These are phyloP conservation scores for Manis pentadactyla DNA, from an alignment of 2,797 vertebrate species.

Conservation along the genomic window DNA sequence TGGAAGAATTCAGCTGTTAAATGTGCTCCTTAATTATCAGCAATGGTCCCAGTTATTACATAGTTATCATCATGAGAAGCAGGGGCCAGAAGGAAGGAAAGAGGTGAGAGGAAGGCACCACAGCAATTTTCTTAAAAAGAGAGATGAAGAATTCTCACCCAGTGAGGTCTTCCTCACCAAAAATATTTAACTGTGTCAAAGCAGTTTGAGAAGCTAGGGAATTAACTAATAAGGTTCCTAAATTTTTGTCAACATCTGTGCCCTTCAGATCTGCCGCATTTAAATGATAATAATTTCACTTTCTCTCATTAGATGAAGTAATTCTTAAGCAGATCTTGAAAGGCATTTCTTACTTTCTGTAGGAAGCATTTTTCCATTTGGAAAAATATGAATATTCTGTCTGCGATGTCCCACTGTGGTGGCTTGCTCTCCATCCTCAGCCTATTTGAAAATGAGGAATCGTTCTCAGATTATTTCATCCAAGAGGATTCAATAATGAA, in stretches of 20 bases:
- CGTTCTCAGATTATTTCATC: background rate
- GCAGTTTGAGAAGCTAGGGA: background rate
- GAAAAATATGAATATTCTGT: slow-evolving; percentile 15
- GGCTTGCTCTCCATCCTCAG: background rate
- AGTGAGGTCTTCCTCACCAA: background rate
- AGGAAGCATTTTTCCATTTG: background rate
- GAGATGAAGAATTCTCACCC: background rate
- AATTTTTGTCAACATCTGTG: background rate
- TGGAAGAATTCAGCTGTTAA: background rate
- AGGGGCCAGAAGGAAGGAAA: background rate
- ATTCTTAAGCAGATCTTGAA: background rate
- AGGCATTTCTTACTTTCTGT: background rate
- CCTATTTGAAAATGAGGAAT: background rate
- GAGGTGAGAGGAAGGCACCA: background rate
- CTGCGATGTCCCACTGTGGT: background rate
- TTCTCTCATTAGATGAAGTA: background rate
- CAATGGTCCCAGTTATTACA: background rate
- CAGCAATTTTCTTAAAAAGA: background rate
- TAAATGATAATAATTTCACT: background rate
- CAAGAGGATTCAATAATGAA: background rate
- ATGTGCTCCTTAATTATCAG: background rate
- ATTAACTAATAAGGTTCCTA: background rate
- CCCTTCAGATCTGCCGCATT: background rate
- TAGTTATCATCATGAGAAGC: background rate
- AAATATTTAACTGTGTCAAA: background rate